Percentiles rank a stretch among this genome's conserved stretches.
These are phyloP conservation scores for Tapera naevia DNA, from an alignment of 2,797 vertebrate species.

Conservation along the genomic window DNA sequence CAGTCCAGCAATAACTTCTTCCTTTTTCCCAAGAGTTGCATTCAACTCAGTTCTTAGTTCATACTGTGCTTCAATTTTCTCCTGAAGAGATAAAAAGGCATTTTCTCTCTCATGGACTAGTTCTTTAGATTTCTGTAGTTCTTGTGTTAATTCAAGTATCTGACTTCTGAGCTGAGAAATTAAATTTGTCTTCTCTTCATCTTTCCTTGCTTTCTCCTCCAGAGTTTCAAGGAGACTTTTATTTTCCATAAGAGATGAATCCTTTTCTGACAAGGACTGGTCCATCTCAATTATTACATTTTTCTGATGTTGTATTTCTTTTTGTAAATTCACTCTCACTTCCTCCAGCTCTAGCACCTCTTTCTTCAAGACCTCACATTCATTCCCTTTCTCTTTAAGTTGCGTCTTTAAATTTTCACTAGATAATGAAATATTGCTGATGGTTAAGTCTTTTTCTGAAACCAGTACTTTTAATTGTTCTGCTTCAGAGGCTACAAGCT, in stretches of 20 bases:
- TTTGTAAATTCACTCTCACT: conserved; percentile 62
- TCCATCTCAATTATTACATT: conserved; percentile 68
- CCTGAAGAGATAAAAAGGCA: conserved; percentile 80
- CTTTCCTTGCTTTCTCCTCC: conserved; percentile 69
- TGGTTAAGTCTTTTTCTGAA: conserved; percentile 75
- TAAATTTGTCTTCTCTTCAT: conserved; percentile 68
- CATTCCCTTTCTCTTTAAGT: conserved; percentile 76
- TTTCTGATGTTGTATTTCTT: conserved; percentile 66
- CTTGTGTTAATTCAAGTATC: conserved; percentile 47
- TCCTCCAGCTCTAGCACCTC: conserved; percentile 76
- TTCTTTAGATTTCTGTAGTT: conserved; percentile 49
- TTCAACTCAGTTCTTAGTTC: conserved; percentile 72
- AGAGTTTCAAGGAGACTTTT: conserved; percentile 66
- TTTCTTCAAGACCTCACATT: conserved; percentile 78
- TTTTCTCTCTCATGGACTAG: conserved; percentile 68
- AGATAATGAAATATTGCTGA: conserved; percentile 42
- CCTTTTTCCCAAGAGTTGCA: conserved; percentile 66
- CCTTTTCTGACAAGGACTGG: conserved; percentile 71
- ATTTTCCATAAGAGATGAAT: conserved; percentile 69
- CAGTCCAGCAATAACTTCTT: conserved; percentile 73
- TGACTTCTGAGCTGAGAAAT: conserved; percentile 74
- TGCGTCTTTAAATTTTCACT: conserved; percentile 68
- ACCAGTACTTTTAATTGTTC: conserved; percentile 69
- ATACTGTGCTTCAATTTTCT: conserved; percentile 74
- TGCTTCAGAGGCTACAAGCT: conserved; percentile 73